Evolutionary conservation across 2,797 vertebrate genomes (phyloP), one percentile per base, ranked within the genome.

Genomic region (Danio tinwini): DNA sequence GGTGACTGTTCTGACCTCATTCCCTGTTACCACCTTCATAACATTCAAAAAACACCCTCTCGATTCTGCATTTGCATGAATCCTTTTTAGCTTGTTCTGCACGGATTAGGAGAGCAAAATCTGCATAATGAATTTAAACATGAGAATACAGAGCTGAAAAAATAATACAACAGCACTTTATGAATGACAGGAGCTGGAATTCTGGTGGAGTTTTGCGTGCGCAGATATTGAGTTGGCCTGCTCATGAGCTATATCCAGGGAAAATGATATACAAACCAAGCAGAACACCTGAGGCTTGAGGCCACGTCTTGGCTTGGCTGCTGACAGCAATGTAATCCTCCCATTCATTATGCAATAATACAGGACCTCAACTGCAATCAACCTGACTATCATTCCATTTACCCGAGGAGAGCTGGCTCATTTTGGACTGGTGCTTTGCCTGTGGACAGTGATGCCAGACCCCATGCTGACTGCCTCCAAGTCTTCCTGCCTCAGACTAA

Each of bases 401-500:
- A 73, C 19, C 19, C 49, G 69, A 80, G 8, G 39, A 65, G 78
- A 73, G 21, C 69, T 65, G 50, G 65, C 67, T 45, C 76, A n/a
- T 59, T 78, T 78, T 2, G 10, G 56, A 52, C 59, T 37, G 78
- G 55, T 39, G 59, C 50, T 73, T 56, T 56, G 69, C 76, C 50
- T 16, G 17, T 19, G 55, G 70, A 74, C 76, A 74, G 69, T 62
- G 11, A 50, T 52, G 62, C 37, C 62, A 74, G 70, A 68, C 42
- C 76, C 2, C 76, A 59, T 40, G 70, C 81, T 53, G 76, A 62
- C 76, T 44, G 74, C 61, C 65, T 65, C 6, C 12, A 42, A 73
- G 74, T 85, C 81, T 72, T 82, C 65, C 63, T 72, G 19, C 50
- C 68, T 68, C 58, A 56, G 44, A 76, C 74, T 62, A 79, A 63